These are phyloP conservation scores for Lates calcarifer DNA, from an alignment of 2,113 vertebrate genomes.

Conservation along the genomic window DNA sequence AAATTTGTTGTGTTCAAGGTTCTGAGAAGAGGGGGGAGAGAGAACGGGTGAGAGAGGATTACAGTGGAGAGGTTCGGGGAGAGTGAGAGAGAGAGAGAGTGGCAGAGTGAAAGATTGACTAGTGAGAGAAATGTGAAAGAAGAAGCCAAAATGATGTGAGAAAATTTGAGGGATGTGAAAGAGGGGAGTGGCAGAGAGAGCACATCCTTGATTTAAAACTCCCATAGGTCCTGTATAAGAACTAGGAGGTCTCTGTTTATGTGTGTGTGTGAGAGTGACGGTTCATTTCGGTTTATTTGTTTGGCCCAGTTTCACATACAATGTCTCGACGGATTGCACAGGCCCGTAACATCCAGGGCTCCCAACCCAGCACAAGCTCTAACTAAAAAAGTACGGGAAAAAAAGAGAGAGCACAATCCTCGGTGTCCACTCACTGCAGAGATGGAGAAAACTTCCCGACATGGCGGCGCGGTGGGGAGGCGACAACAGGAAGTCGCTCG, in stretches of 20 bases:
- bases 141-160: constrained; percentile 61
- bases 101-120: constrained; percentile 48
- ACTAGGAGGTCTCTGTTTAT: constrained; percentile 52
- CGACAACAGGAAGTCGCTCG: neutral
- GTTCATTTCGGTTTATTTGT: constrained; percentile 39
- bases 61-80: constrained; percentile 23
- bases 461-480: neutral
- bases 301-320: constrained; percentile 41
- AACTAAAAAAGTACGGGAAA: neutral
- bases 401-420: neutral
- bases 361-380: neutral
- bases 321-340: constrained; percentile 13
- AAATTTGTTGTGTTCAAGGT: constrained; percentile 67
- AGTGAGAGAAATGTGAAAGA: constrained; percentile 56
- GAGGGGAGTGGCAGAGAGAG: constrained; percentile 43
- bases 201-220: constrained; percentile 63
- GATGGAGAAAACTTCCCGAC: neutral
- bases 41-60: constrained; percentile 32
- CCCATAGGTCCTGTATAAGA: constrained; percentile 57
- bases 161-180: constrained; percentile 45
- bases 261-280: constrained; percentile 3
- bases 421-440: neutral
- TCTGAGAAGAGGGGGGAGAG: constrained; percentile 31
- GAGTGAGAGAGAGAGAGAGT: neutral
- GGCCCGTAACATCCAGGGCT: neutral